These are phyloP conservation scores for Archips xylosteana DNA, from an alignment of 2,888 invertebrate genomes.

Conservation along the genomic window DNA sequence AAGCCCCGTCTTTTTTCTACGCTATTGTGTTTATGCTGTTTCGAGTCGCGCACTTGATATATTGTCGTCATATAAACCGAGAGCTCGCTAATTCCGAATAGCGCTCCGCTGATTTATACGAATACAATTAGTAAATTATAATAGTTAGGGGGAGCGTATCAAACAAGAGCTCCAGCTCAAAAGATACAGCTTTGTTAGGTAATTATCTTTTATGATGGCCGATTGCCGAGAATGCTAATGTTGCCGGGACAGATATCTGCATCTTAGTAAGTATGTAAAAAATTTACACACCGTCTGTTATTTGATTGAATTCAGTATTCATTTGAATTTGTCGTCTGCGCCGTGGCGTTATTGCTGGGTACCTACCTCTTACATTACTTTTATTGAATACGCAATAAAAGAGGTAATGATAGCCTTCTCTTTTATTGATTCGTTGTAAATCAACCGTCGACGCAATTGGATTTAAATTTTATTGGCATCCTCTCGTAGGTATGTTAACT, in stretches of 20 bases:
- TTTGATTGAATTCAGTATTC: constrained; percentile 47
- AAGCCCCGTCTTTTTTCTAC: constrained; percentile 69
- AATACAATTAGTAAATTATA: constrained; percentile 51
- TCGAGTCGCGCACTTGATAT: constrained; percentile 73
- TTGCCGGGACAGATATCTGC: constrained; percentile 13
- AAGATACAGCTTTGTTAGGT: constrained; percentile 16
- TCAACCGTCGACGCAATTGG: constrained; percentile 80
- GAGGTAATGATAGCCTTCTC: constrained; percentile 79
- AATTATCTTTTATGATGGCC: constrained; percentile 29
- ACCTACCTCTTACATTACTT: constrained; percentile 66
- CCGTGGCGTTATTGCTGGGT: constrained; percentile 65
- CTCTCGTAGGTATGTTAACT: constrained; percentile 71
- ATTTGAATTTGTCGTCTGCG: constrained; percentile 55
- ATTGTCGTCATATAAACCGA: constrained; percentile 69
- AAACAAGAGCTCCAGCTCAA: constrained; percentile 20
- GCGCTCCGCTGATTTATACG: constrained; percentile 54
- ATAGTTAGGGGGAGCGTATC: constrained; percentile 39
- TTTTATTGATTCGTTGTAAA: constrained; percentile 84
- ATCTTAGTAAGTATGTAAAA: constrained; percentile 5
- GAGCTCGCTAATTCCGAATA: constrained; percentile 66
- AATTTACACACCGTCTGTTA: constrained; percentile 11
- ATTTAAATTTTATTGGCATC: constrained; percentile 81
- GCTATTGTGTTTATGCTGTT: constrained; percentile 75
- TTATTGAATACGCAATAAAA: constrained; percentile 82
- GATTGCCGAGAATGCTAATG: constrained; percentile 26